phyloP scores from a whole-genome alignment of 2,888 invertebrate genomes.

The Fragum fragum region DNA sequence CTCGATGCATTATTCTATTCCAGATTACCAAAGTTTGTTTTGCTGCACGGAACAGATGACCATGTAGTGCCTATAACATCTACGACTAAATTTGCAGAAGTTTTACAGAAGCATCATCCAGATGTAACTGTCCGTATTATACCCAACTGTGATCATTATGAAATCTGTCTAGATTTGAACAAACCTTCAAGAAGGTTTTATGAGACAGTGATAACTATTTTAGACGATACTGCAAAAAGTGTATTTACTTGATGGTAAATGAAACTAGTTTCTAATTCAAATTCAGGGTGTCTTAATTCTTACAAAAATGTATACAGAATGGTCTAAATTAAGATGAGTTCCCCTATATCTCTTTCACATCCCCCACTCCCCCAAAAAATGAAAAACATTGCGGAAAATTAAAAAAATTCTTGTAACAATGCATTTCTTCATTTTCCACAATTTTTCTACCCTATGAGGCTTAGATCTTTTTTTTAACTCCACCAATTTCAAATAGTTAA shows the following conservation, averaged over 20 bases:
- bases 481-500: no score
- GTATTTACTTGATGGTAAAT: constrained; percentile 56
- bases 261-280: no score
- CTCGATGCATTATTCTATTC: constrained; percentile 27
- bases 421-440: no score
- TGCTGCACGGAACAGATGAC: constrained; percentile 84
- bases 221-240: constrained; percentile 74
- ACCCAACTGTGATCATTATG: constrained; percentile 83
- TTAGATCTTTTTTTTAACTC: no score
- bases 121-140: constrained; percentile 78
- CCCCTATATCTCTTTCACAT: no score
- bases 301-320: no score
- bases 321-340: no score
- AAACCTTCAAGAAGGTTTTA: constrained; percentile 73
- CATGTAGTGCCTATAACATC: constrained; percentile 80
- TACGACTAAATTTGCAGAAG: constrained; percentile 76
- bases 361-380: no score
- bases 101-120: constrained; percentile 74
- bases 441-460: no score
- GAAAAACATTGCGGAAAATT: no score
- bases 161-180: constrained; percentile 84
- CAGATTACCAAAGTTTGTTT: constrained; percentile 82
- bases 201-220: constrained; percentile 75
- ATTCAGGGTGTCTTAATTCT: no score
- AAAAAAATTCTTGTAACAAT: no score